Evolutionary conservation across 1,140 invertebrate species (phyloP), one percentile per base, ranked within the genome.

Genomic region (Steinernema feltiae): DNA sequence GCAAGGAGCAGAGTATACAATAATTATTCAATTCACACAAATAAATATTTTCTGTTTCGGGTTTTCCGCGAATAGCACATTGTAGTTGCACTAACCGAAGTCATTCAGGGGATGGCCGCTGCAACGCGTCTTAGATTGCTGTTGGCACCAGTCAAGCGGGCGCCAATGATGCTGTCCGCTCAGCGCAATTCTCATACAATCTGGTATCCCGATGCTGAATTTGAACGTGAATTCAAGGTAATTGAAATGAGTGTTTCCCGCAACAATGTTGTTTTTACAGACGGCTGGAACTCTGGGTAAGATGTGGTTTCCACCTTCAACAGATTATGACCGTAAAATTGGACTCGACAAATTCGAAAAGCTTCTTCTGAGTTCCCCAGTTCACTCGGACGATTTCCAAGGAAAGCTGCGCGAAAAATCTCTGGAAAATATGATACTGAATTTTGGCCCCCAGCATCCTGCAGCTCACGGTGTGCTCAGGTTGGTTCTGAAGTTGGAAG

Each of bases 361-460:
- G 32, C 53, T 77, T 15, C 70, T 78, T 35, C n/a, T 53, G 17
- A 73, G 78, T 1, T 63, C 53, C 27, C 80, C 80, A 3, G 74
- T 77, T 18, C n/a, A 75, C 27, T 72, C 79, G 31, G 81, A 83
- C 30, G 74, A 74, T 70, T 73, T 75, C 35, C 31, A 32, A n/a
- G 73, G 73, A 53, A 71, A 77, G 35, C 74, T 75, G 0, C 80
- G 84, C 31, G 84, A 85, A 70, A 82, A 83, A 72, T 69, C 77
- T 15, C 48, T 86, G 24, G 84, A 86, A 32, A 85, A 86, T 73
- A 89, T 95, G 79, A 91, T 90, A 24, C 82, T 98, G 0, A 98
- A 99, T 88, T 98, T 99, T 89, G 97, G 97, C 0, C 96, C 96
- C 0, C 95, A 98, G 87, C 96, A 99, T 90, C 96, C 96, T 0